A percentile compares a stretch with the other conserved stretches of the same genome.
phyloP scores from a whole-genome alignment of 2,888 invertebrate species.

The Thera britannica region DNA sequence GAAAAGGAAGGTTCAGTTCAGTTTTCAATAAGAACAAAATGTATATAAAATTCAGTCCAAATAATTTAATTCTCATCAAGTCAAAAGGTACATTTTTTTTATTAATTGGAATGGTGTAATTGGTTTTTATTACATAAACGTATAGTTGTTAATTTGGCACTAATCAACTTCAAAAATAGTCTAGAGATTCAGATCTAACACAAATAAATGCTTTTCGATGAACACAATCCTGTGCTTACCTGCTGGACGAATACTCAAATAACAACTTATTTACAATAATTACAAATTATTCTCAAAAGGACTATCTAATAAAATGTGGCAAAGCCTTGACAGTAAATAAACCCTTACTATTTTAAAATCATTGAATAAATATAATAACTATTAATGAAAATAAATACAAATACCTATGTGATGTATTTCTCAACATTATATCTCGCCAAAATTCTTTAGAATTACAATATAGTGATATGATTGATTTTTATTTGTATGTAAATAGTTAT shows the following conservation, averaged over 20 bases:
- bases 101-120: constrained; percentile 77
- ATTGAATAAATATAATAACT: neutral
- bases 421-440: constrained; percentile 53
- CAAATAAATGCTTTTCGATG: constrained; percentile 73
- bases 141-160: constrained; percentile 76
- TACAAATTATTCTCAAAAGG: constrained; percentile 56
- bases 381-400: neutral
- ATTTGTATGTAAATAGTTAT: constrained; percentile 25
- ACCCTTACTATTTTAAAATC: neutral
- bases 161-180: constrained; percentile 58
- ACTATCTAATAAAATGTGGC: constrained; percentile 45
- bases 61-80: constrained; percentile 68
- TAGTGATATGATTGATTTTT: constrained; percentile 67
- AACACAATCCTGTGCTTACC: constrained; percentile 49
- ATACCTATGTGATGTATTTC: constrained; percentile 53
- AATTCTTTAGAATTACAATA: constrained; percentile 31
- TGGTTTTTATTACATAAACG: constrained; percentile 51
- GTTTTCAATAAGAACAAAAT: constrained; percentile 39
- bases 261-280: constrained; percentile 80
- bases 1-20: neutral
- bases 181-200: constrained; percentile 73
- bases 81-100: constrained; percentile 57
- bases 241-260: constrained; percentile 70
- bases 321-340: constrained; percentile 10
- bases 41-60: constrained; percentile 73